phyloP scores from a whole-genome alignment of 2,888 invertebrate species.

The Coleophora flavipennella region DNA sequence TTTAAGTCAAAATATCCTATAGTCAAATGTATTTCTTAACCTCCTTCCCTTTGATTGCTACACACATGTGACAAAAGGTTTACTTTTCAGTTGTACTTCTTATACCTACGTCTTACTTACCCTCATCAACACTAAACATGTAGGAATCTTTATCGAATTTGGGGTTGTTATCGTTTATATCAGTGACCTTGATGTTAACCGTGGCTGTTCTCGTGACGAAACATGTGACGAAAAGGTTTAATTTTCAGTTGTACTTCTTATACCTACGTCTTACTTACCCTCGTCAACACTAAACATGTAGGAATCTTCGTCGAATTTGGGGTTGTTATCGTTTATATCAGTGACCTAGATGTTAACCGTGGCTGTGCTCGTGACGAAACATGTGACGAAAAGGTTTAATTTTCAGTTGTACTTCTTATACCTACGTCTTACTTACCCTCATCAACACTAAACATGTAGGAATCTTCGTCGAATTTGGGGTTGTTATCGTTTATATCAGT shows the following conservation, averaged over 20 bases:
- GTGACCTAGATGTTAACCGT: slow-evolving; percentile 91
- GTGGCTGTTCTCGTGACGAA: slow-evolving; percentile 87
- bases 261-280: no score
- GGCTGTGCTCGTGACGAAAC: slow-evolving; percentile 85
- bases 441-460: slow-evolving; percentile 86
- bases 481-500: slow-evolving; percentile 95
- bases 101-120: no score
- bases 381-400: no score
- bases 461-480: slow-evolving; percentile 87
- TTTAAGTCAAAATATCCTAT: no score
- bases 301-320: slow-evolving; percentile 86
- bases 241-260: no score
- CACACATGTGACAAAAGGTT: no score
- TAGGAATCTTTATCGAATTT: slow-evolving; percentile 87
- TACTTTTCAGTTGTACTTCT: no score
- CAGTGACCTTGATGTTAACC: slow-evolving; percentile 90
- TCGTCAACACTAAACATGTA: slow-evolving; percentile 88
- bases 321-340: slow-evolving; percentile 94
- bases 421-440: slow-evolving; percentile 79
- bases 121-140: slow-evolving; percentile 86
- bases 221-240: no score
- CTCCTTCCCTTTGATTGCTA: no score
- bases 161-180: slow-evolving; percentile 93
- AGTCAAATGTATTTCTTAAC: no score
- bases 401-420: no score